Evolutionary conservation across 1,140 invertebrate genomes (phyloP).

Genomic region (Drosophila melanogaster): DNA sequence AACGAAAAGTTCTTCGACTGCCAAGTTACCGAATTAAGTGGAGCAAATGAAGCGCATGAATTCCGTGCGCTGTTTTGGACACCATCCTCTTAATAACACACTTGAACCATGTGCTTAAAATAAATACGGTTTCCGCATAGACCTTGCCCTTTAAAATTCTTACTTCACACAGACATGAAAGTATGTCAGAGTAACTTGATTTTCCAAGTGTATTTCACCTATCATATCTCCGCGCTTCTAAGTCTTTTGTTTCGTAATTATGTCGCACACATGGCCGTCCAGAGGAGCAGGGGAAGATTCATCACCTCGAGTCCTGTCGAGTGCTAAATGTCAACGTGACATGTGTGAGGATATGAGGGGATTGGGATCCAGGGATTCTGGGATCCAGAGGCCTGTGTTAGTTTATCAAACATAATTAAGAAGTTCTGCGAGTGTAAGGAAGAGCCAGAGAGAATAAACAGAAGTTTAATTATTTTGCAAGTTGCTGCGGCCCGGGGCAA

Average conservation of each 20-base stretch:
- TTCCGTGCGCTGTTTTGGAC: constrained; percentile 2
- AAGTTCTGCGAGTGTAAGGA: constrained; percentile 40
- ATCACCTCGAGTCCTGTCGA: constrained; percentile 41
- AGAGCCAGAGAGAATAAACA: constrained; percentile 67
- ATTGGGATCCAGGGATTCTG: background rate
- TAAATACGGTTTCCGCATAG: no score
- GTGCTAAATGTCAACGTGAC: constrained; percentile 65
- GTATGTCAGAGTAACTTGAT: background rate
- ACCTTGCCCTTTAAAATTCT: no score
- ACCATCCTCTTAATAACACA: background rate
- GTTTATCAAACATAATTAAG: constrained; percentile 80
- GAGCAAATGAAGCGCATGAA: constrained; percentile 57
- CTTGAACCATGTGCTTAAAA: background rate
- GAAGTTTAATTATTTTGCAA: constrained; percentile 81
- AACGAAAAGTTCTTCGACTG: constrained; percentile 6
- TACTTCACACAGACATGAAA: background rate
- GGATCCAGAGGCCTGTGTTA: constrained; percentile 35
- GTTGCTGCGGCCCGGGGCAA: constrained; percentile 24
- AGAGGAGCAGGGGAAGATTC: constrained; percentile 24
- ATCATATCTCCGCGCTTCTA: constrained; percentile 13
- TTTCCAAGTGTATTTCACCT: constrained; percentile 4
- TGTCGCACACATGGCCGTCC: constrained; percentile 48
- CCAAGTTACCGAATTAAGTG: constrained; percentile 42
- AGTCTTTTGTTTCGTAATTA: constrained; percentile 69
- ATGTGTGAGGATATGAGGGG: constrained; percentile 46